Percentiles rank a stretch among this genome's conserved stretches.
Evolutionary conservation across 2,888 invertebrate genomes (phyloP).

Genomic region (Globia sparganii): DNA sequence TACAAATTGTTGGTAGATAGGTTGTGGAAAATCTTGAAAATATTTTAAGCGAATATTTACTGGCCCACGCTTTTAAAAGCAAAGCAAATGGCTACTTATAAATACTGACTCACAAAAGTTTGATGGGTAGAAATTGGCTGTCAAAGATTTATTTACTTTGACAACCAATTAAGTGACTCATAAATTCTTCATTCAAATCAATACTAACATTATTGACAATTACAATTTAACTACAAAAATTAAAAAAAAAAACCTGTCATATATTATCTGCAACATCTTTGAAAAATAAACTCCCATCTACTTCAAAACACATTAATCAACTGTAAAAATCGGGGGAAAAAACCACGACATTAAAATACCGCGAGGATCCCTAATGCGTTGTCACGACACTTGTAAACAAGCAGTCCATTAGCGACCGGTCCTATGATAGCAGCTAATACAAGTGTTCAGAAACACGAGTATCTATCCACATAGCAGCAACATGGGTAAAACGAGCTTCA

Average conservation of each 20-base stretch:
- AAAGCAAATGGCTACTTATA: neutral
- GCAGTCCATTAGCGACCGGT: constrained; percentile 63
- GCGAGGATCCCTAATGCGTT: constrained; percentile 61
- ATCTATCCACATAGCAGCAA: neutral
- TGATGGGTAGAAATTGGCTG: neutral
- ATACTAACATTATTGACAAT: neutral
- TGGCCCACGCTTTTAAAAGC: neutral
- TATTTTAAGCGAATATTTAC: neutral
- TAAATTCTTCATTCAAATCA: neutral
- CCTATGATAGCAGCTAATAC: constrained; percentile 35
- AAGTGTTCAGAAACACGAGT: constrained; percentile 18
- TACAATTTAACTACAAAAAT: neutral
- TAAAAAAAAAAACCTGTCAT: neutral
- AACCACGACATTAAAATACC: neutral
- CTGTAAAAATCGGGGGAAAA: neutral
- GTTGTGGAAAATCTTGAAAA: neutral
- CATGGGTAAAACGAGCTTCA: constrained; percentile 71
- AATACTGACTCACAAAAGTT: neutral
- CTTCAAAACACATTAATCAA: constrained; percentile 27
- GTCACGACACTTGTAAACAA: constrained; percentile 64
- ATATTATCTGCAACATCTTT: neutral
- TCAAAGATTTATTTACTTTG: neutral
- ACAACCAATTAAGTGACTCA: neutral
- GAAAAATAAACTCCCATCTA: neutral
- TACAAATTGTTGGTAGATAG: too few species aligned